Base-by-base conservation (phyloP, 1,140 invertebrate genomes). In the Drosophila lini region DNA sequence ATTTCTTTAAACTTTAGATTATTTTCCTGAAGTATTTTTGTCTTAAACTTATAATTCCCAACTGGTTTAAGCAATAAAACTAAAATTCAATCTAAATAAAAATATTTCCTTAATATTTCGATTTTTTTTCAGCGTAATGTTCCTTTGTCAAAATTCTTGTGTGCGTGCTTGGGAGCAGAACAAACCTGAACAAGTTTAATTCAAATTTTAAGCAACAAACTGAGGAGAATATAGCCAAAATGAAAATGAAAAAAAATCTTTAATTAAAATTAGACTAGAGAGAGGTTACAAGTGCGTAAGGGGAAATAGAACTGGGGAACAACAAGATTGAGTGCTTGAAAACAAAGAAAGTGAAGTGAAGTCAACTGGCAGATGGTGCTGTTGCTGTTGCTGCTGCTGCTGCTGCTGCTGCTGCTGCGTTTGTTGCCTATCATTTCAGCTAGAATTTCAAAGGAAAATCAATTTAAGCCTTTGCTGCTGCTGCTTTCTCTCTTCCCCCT, bases 361-460 rank as follows among this genome's bases (percentile, higher is more conserved):
- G 60, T 81, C 61, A 76, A 71, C 74, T 78, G 74, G 74, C 64
- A 76, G 71, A 19, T 47, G 44, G 13, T 25, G 44, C 44, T 47
- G 44, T 8, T 25, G 19, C 19, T 45, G 44, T 15, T 45, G 19
- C 1, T 19, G 19, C 19, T 19, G 19, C 19, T 19, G 19, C 19
- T 19, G 42, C 31, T 62, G 28, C 28, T 50, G n/a, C 10, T 48
- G 28, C 45, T 48, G 45, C 47, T 50, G 47, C 47, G 44, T 48
- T 50, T 68, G 60, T 47, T 64, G 60, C 60, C 70, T 63, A 50
- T 65, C 71, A 65, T 76, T 74, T 68, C 63, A 52, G 52, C 53
- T 77, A 69, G 69, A 74, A 77, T 86, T 78, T 74, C 77, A 89
- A 83, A 89, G 68, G 36, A 58, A 78, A 80, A 89, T 88, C 83